Evolutionary conservation across 2,797 vertebrate genomes (phyloP), one percentile per base, ranked within the genome.

Genomic region (Petrocephalus schoutedeni): DNA sequence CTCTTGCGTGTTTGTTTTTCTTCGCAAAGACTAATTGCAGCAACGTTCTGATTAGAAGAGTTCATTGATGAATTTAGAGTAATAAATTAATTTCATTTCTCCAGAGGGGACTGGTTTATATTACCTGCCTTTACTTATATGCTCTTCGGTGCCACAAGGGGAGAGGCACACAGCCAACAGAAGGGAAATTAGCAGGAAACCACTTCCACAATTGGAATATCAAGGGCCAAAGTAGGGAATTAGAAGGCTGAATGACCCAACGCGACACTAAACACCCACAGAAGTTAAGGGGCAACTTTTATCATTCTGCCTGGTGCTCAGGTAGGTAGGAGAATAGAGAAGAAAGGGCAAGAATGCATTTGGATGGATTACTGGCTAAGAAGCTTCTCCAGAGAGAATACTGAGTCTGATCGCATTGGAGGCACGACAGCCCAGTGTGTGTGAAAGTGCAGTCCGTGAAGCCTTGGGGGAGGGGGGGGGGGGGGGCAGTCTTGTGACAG

Each of bases 351-450:
- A 58, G 90, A 90, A 87, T 67, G 3, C 71, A n/a, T 87, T 85
- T 89, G 91, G 89, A 93, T 86, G 85, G 90, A 92, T 90, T 89
- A 87, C 87, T 32, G 19, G 71, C 19, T 36, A 36, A 56, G n/a
- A 57, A 45, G 28, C 7, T 10, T 56, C 12, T 19, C 45, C 28
- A 28, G 7, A 51, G 71, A n/a, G 67, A 54, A 41, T 36, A 56
- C 7, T 23, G 45, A 77, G 16, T 49, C 28, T 5, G 59, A 56
- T 19, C 5, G 36, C 16, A 0, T 19, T n/a, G 5, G 36, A 61
- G 10, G 32, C 4, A 41, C 19, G 32, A 41, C 36, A 21, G 23
- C 56, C 54, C 57, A 49, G 41, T 10, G 54, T 56, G 56, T 57
- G 54, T 59, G 53, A 23, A 82, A 87, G 23, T 74, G 87, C 53